Evolutionary conservation across 2,888 invertebrate genomes (phyloP).

Genomic region (Yponomeuta cagnagella): DNA sequence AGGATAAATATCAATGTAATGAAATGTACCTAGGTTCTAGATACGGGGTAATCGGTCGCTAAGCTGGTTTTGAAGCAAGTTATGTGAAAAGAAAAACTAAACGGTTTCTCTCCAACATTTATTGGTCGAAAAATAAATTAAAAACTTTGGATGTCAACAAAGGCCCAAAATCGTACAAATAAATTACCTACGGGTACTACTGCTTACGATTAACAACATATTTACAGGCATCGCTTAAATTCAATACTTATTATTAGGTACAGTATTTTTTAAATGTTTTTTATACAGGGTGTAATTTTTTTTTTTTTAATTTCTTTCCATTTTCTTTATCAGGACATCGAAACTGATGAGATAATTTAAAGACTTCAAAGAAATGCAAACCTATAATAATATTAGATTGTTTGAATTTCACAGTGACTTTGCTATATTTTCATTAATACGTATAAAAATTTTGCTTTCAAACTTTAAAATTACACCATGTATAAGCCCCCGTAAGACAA

Average conservation of each 20-base stretch:
- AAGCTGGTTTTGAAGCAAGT: background rate
- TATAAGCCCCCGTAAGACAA: too few species aligned
- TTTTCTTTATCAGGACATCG: too few species aligned
- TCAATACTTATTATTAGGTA: conserved; percentile 50
- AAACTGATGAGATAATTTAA: too few species aligned
- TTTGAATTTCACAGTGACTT: too few species aligned
- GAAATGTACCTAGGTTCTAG: background rate
- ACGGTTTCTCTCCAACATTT: conserved; percentile 71
- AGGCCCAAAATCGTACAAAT: conserved; percentile 74
- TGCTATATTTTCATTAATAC: too few species aligned
- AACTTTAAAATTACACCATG: too few species aligned
- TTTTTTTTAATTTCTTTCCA: background rate
- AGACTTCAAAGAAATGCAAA: too few species aligned
- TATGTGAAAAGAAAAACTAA: conserved; percentile 32
- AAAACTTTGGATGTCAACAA: conserved; percentile 75
- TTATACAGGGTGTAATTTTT: background rate
- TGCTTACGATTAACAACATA: conserved; percentile 63
- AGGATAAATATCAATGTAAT: too few species aligned
- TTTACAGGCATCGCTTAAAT: conserved; percentile 45
- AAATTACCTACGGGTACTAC: conserved; percentile 71
- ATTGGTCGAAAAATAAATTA: conserved; percentile 77
- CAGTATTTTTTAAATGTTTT: conserved; percentile 34
- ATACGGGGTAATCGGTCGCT: too few species aligned
- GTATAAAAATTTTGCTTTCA: too few species aligned
- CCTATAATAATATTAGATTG: too few species aligned